Evolutionary conservation across 2,797 vertebrate species (phyloP).

Genomic region (Acanthis flammea): DNA sequence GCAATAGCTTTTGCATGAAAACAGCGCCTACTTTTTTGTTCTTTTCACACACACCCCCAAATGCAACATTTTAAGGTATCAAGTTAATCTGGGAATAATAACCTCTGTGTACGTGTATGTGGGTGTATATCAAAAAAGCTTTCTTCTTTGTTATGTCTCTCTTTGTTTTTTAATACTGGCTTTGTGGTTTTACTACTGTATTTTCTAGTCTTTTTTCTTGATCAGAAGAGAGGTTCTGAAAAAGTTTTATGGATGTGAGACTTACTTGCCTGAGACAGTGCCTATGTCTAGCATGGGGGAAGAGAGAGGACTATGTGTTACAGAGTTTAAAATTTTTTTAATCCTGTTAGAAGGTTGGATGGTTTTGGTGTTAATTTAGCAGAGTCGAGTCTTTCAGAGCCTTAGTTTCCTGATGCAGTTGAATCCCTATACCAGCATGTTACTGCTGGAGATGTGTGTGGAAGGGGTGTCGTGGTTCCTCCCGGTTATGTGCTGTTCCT

Average conservation of each 20-base stretch:
- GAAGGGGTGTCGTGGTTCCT: rapidly evolving
- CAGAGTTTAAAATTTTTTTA: neutral
- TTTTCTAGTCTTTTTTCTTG: neutral
- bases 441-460: neutral
- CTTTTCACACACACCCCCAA: neutral
- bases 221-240: neutral
- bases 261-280: neutral
- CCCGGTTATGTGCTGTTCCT: neutral
- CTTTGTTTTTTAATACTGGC: neutral
- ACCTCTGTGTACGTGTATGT: neutral
- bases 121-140: neutral
- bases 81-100: neutral
- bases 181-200: neutral
- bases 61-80: neutral
- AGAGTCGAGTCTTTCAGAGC: neutral
- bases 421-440: neutral
- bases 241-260: neutral
- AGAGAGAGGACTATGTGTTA: neutral
- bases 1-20: neutral
- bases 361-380: neutral
- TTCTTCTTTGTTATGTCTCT: neutral
- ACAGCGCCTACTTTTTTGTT: neutral
- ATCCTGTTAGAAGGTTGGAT: neutral
- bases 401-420: neutral
- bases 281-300: neutral